phyloP scores from a whole-genome alignment of 2,797 vertebrate genomes.

The Threskiornis aethiopicus region DNA sequence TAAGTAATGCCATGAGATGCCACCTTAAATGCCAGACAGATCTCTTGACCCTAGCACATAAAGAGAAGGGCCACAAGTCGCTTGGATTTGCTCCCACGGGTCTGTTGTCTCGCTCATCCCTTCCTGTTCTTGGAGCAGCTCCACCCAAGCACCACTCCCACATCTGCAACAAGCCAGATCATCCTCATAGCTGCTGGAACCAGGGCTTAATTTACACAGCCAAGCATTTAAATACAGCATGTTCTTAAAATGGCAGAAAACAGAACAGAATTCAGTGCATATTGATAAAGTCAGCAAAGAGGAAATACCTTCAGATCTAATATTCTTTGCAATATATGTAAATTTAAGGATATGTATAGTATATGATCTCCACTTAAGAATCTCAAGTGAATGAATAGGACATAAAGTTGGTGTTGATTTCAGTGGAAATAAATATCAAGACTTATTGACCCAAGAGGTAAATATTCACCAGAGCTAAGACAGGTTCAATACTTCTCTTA shows the following conservation, averaged over 20 bases:
- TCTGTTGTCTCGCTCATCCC: neutral
- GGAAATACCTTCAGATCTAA: neutral
- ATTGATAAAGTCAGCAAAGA: neutral
- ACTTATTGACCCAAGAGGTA: neutral
- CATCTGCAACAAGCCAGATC: neutral
- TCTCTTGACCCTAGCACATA: neutral
- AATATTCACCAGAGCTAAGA: neutral
- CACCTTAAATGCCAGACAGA: neutral
- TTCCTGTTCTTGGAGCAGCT: conserved; percentile 10
- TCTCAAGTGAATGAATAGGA: neutral
- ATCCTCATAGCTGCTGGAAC: neutral
- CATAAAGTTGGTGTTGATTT: neutral
- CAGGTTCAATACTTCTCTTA: neutral
- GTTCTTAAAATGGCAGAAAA: neutral
- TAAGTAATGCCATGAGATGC: neutral
- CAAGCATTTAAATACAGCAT: neutral
- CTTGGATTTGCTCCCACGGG: neutral
- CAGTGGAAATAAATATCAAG: neutral
- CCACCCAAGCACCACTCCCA: conserved; percentile 38
- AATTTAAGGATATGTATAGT: neutral
- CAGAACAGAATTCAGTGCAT: neutral
- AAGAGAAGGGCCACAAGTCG: neutral
- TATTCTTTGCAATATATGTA: neutral
- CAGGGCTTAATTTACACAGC: neutral
- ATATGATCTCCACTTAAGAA: neutral